These are phyloP conservation scores for Pipa parva DNA, from an alignment of 2,113 vertebrate genomes.

Conservation along the genomic window DNA sequence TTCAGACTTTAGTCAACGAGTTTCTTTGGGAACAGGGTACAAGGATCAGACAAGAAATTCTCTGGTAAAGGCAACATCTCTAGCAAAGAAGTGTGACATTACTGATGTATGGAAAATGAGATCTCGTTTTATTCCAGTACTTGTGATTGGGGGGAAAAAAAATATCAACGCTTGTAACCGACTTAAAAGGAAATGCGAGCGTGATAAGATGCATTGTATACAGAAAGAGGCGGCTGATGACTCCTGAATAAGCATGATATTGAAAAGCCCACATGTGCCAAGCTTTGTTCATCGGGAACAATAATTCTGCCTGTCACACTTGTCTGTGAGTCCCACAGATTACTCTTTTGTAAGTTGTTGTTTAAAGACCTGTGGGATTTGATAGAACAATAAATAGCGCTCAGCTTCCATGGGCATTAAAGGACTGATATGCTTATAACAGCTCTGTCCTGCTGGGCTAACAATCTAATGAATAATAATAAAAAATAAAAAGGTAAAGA, in stretches of 20 bases:
- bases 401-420: too few relatives aligned
- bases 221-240: background rate
- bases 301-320: slow-evolving; percentile 25
- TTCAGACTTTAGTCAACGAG: too few relatives aligned
- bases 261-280: background rate
- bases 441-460: too few relatives aligned
- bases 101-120: slow-evolving; percentile 19
- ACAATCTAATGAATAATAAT: too few relatives aligned
- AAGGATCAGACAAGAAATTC: slow-evolving; percentile 12
- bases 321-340: background rate
- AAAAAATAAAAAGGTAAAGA: too few relatives aligned
- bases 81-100: slow-evolving; percentile 17
- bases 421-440: too few relatives aligned
- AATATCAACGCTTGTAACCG: slow-evolving; percentile 32
- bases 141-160: slow-evolving; percentile 2
- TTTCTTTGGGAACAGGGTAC: too few relatives aligned
- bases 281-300: slow-evolving; percentile 28
- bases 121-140: slow-evolving; percentile 10
- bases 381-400: too few relatives aligned
- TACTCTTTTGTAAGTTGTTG: background rate
- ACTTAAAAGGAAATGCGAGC: slow-evolving; percentile 22
- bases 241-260: background rate
- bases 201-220: slow-evolving; percentile 25
- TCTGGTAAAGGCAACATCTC: slow-evolving; percentile 2
- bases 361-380: background rate